These are phyloP conservation scores for Beris chalybata DNA, from an alignment of 2,888 invertebrate species.

Conservation along the genomic window DNA sequence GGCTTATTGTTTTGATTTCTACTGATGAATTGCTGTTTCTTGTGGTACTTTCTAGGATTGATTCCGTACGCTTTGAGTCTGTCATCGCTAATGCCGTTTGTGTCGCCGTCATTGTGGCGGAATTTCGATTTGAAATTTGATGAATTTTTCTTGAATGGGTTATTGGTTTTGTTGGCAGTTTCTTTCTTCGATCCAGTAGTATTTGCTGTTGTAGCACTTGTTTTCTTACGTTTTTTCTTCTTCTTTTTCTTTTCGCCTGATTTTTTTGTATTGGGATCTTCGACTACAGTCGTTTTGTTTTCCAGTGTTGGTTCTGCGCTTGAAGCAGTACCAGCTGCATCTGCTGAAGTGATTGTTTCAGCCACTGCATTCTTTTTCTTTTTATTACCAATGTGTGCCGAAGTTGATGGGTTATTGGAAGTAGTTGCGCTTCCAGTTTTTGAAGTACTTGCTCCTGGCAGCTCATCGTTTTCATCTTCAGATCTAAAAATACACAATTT, in stretches of 20 bases:
- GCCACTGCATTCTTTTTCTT: conserved; percentile 42
- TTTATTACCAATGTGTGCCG: conserved; percentile 36
- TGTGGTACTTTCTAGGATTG: conserved; percentile 78
- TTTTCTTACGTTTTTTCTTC: conserved; percentile 35
- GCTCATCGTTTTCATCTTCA: conserved; percentile 48
- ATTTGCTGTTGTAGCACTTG: no score
- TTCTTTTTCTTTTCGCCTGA: conserved; percentile 39
- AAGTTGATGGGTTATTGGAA: conserved; percentile 33
- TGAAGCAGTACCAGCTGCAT: conserved; percentile 28
- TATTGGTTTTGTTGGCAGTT: conserved; percentile 39
- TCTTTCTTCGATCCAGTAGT: conserved; percentile 20
- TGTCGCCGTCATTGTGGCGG: conserved; percentile 22
- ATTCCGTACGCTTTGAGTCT: conserved; percentile 88
- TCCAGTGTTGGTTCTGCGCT: conserved; percentile 17
- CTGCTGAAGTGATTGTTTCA: conserved; percentile 8
- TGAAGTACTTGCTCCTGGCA: not conserved
- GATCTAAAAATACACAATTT: conserved; percentile 43
- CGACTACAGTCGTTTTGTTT: not conserved
- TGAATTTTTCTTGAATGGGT: conserved; percentile 39
- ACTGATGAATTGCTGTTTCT: conserved; percentile 49
- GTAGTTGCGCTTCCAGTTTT: conserved; percentile 32
- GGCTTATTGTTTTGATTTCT: conserved; percentile 8
- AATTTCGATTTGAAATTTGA: conserved; percentile 39
- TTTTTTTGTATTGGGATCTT: conserved; percentile 32
- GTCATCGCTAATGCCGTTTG: conserved; percentile 64